phyloP scores from a whole-genome alignment of 53 echinoderm and acorn worm genomes.

The Actinopyga echinites region DNA sequence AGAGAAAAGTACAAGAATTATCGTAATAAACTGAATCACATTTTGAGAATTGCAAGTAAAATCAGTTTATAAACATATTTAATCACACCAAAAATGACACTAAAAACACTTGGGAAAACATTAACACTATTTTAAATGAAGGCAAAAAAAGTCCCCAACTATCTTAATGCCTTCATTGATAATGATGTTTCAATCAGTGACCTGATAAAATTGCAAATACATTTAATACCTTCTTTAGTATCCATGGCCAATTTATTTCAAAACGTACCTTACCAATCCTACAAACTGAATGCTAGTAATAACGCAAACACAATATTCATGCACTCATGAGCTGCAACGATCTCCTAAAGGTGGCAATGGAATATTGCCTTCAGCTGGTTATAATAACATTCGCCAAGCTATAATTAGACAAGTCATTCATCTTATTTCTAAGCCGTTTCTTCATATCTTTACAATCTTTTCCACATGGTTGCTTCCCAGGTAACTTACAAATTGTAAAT shows the following conservation, averaged over 20 bases:
- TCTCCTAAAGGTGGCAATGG: not conserved
- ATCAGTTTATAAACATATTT: not conserved
- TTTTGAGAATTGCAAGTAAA: not conserved
- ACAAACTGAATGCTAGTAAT: not conserved
- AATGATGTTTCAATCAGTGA: not conserved
- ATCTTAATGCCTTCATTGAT: not conserved
- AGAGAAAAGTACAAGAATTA: not conserved
- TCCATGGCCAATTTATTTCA: not conserved
- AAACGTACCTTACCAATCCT: not conserved
- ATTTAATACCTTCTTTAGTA: not conserved
- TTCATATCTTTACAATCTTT: not conserved
- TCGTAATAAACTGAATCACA: not conserved
- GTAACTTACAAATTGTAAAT: not conserved
- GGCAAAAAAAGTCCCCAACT: not conserved
- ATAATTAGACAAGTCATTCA: not conserved
- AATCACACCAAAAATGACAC: not conserved
- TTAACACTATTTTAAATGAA: not conserved
- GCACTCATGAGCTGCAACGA: not conserved
- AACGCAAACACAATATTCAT: not conserved
- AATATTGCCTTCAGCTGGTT: not conserved
- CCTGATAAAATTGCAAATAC: not conserved
- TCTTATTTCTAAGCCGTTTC: not conserved
- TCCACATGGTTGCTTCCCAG: not conserved
- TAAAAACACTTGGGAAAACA: not conserved
- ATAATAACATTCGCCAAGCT: not conserved